Percentiles rank a stretch among this genome's conserved stretches.
These are phyloP conservation scores for Sebastes alutus DNA, from an alignment of 2,797 vertebrate genomes.

Conservation along the genomic window DNA sequence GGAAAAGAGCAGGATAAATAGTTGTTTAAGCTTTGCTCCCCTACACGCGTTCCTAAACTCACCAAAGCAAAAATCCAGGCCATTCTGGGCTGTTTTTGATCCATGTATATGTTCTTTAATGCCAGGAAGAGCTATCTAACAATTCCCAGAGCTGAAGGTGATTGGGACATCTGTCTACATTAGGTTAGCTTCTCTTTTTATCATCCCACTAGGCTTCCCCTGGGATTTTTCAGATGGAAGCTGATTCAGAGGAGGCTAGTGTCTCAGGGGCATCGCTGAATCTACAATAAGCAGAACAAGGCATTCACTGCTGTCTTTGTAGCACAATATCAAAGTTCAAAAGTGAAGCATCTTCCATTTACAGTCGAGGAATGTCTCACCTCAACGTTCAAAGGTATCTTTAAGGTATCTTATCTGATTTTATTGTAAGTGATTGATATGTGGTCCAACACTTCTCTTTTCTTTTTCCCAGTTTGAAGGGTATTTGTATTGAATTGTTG, in stretches of 20 bases:
- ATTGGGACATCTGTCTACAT: slow-evolving; percentile 71
- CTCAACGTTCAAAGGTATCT: slow-evolving; percentile 31
- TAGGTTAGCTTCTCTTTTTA: slow-evolving; percentile 63
- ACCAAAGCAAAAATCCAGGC: slow-evolving; percentile 34
- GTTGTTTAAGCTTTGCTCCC: slow-evolving; percentile 4
- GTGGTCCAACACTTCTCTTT: slow-evolving; percentile 17
- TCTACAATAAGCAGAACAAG: slow-evolving; percentile 69
- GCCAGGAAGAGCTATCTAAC: slow-evolving; percentile 43
- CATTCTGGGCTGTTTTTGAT: slow-evolving; percentile 51
- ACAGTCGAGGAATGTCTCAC: slow-evolving; percentile 51
- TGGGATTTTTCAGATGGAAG: slow-evolving; percentile 53
- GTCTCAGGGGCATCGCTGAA: slow-evolving; percentile 64
- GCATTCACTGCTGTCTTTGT: slow-evolving; percentile 41
- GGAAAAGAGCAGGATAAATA: not conserved
- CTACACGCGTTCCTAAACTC: not conserved
- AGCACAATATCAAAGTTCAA: slow-evolving; percentile 62
- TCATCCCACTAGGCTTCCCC: slow-evolving; percentile 62
- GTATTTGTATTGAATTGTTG: not conserved
- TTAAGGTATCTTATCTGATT: slow-evolving; percentile 31
- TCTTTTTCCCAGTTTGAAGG: not conserved
- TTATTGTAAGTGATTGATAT: slow-evolving; percentile 22
- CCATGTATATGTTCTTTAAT: slow-evolving; percentile 57
- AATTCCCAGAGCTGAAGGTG: slow-evolving; percentile 60
- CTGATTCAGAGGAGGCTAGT: slow-evolving; percentile 52
- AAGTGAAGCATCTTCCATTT: slow-evolving; percentile 57